Conservation (phyloP, 2,113 vertebrate species). For the Zingel zingel region DNA sequence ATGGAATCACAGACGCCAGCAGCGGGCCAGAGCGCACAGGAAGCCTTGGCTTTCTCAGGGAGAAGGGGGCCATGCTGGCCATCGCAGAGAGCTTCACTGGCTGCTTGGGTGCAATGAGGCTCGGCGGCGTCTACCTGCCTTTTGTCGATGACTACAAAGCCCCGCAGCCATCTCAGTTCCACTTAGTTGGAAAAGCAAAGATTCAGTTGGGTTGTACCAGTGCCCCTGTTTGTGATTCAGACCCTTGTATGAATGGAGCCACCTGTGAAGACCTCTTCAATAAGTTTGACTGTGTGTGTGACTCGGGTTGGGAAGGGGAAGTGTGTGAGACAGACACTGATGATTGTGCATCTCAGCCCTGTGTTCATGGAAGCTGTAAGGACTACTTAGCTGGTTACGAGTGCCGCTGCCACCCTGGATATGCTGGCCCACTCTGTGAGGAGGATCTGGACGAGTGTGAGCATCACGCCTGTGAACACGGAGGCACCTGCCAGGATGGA, state of each 20-base stretch:
- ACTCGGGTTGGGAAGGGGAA: conserved; percentile 87
- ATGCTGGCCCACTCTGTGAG: conserved; percentile 86
- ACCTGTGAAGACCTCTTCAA: conserved; percentile 90
- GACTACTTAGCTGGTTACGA: conserved; percentile 86
- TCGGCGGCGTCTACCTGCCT: conserved; percentile 89
- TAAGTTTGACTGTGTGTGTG: conserved; percentile 85
- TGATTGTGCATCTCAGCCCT: conserved; percentile 88
- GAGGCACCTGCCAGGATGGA: conserved; percentile 86
- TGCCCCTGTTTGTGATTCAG: conserved; percentile 82
- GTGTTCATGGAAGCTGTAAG: conserved; percentile 86
- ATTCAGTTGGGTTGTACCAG: conserved; percentile 85
- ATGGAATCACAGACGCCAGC: conserved; percentile 79
- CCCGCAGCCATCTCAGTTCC: conserved; percentile 84
- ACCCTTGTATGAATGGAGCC: conserved; percentile 86
- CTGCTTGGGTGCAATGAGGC: conserved; percentile 87
- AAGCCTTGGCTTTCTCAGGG: conserved; percentile 86
- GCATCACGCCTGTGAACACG: conserved; percentile 85
- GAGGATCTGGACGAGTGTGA: conserved; percentile 88
- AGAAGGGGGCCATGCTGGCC: conserved; percentile 53
- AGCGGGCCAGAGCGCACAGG: conserved; percentile 78
- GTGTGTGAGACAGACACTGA: conserved; percentile 86
- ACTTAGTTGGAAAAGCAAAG: conserved; percentile 26
- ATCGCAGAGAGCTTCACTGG: conserved; percentile 90
- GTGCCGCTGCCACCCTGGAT: conserved; percentile 89
- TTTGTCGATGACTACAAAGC: conserved; percentile 75